Evolutionary conservation across 2,113 vertebrate species (phyloP).

Genomic region (Entomyzon cyanotis): DNA sequence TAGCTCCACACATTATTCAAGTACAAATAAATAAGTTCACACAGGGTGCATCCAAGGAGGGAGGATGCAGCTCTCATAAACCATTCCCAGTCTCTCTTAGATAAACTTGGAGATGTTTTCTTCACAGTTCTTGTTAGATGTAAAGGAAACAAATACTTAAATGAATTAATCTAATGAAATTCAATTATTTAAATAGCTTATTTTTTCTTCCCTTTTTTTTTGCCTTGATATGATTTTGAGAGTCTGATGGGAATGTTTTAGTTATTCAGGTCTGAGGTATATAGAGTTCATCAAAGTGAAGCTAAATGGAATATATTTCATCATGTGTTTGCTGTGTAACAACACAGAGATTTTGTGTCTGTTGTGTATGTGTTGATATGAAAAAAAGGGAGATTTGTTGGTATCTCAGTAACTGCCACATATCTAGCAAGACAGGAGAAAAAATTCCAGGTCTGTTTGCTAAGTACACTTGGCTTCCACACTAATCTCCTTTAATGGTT

Average conservation of each 20-base stretch:
- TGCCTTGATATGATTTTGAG: background rate
- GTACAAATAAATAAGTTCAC: background rate
- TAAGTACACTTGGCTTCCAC: background rate
- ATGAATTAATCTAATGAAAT: background rate
- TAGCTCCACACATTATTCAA: background rate
- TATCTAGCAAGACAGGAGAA: background rate
- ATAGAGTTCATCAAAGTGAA: background rate
- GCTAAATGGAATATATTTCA: background rate
- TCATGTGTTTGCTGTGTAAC: background rate
- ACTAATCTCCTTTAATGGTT: slow-evolving; percentile 12
- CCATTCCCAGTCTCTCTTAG: background rate
- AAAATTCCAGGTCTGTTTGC: background rate
- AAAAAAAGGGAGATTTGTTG: background rate
- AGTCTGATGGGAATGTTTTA: background rate
- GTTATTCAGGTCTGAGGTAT: background rate
- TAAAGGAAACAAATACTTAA: background rate
- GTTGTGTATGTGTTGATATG: background rate
- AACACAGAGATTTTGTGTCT: background rate
- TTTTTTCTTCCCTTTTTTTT: background rate
- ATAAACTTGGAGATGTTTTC: background rate
- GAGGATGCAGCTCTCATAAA: background rate
- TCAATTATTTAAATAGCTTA: background rate
- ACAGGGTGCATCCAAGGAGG: background rate
- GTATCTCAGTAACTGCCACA: background rate
- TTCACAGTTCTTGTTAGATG: background rate